phyloP scores from a whole-genome alignment of 2,113 vertebrate genomes.

The Emberiza fucata region DNA sequence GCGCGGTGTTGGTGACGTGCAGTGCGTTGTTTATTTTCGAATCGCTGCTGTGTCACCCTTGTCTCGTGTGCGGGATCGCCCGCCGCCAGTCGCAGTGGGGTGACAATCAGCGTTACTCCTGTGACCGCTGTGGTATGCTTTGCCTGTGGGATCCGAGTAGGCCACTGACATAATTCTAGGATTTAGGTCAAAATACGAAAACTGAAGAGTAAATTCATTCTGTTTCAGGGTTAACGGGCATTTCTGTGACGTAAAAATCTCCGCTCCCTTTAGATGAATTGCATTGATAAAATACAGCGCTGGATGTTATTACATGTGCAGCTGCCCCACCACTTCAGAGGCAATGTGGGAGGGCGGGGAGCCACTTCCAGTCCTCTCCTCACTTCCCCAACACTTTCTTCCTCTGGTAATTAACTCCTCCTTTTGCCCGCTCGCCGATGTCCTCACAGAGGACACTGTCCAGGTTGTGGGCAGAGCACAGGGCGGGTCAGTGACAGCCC shows the following conservation, averaged over 20 bases:
- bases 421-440: background rate
- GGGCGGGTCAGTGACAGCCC: background rate
- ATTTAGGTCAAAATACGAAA: background rate
- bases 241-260: background rate
- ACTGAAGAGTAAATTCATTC: background rate
- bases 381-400: background rate
- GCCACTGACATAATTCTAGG: background rate
- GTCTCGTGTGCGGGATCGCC: fast-evolving
- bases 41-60: background rate
- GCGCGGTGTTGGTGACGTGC: background rate
- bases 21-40: background rate
- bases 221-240: background rate
- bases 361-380: background rate
- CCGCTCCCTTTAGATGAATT: fast-evolving
- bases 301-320: fast-evolving
- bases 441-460: fast-evolving
- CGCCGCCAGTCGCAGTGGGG: fast-evolving
- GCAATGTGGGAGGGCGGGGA: fast-evolving
- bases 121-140: too few species aligned
- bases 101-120: fast-evolving
- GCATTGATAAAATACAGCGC: background rate
- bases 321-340: background rate
- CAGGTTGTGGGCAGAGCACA: background rate
- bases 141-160: background rate
- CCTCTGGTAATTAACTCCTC: background rate